Evolutionary conservation across 2,888 invertebrate species (phyloP).

Genomic region (Gymnoscelis rufifasciata): DNA sequence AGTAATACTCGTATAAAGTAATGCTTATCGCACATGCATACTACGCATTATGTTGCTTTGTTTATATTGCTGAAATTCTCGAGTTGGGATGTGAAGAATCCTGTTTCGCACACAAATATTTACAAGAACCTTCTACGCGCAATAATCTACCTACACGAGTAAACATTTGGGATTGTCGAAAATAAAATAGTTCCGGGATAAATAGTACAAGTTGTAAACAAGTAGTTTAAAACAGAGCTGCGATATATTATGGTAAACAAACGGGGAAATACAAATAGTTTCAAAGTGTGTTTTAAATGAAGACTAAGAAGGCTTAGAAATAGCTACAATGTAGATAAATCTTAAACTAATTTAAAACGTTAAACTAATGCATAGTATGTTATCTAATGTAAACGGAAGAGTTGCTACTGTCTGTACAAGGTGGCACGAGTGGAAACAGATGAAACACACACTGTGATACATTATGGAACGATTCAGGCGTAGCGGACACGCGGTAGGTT

Average conservation of each 20-base stretch:
- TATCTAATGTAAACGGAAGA: slow-evolving; percentile 28
- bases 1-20: slow-evolving; percentile 1
- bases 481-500: not conserved
- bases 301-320: too few relatives aligned
- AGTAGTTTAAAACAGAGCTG: not conserved
- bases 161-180: slow-evolving; percentile 3
- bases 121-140: not conserved
- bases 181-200: slow-evolving; percentile 10
- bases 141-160: not conserved
- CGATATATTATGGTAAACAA: too few relatives aligned
- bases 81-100: slow-evolving; percentile 5
- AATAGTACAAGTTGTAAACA: slow-evolving; percentile 9
- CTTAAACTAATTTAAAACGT: too few relatives aligned
- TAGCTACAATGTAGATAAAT: too few relatives aligned
- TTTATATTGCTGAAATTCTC: slow-evolving; percentile 9
- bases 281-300: too few relatives aligned
- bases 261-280: too few relatives aligned
- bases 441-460: slow-evolving; percentile 5
- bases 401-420: slow-evolving; percentile 18
- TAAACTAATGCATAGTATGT: slow-evolving; percentile 20
- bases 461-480: slow-evolving; percentile 10
- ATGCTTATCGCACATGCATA: not conserved
- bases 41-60: not conserved
- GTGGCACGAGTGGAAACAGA: slow-evolving; percentile 10
- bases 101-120: slow-evolving; percentile 8